Evolutionary conservation across 2,888 invertebrate genomes (phyloP).

Genomic region (Archips crataeganus): DNA sequence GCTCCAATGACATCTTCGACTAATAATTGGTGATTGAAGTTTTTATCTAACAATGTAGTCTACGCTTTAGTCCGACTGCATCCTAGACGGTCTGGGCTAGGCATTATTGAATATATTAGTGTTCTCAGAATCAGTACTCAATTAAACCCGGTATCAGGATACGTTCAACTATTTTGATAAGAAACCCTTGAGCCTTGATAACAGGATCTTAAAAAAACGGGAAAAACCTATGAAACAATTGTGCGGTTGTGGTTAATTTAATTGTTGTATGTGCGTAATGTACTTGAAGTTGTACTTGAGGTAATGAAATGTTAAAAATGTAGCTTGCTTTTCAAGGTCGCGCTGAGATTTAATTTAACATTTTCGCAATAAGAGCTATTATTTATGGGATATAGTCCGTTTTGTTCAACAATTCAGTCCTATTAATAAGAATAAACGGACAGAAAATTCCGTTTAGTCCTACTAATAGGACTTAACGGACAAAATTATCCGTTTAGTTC

Average conservation of each 20-base stretch:
- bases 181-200: constrained; percentile 12
- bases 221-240: constrained; percentile 37
- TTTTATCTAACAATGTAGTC: neutral
- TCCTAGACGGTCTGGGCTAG: constrained; percentile 1
- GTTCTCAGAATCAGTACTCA: constrained; percentile 41
- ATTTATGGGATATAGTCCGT: too few relatives aligned
- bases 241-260: constrained; percentile 16
- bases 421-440: too few relatives aligned
- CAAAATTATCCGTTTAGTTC: too few relatives aligned
- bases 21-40: too few relatives aligned
- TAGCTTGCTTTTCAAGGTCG: neutral
- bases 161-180: constrained; percentile 33
- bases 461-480: too few relatives aligned
- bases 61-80: neutral
- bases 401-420: too few relatives aligned
- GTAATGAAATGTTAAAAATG: neutral
- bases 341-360: too few relatives aligned
- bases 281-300: neutral
- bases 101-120: constrained; percentile 20
- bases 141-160: constrained; percentile 45
- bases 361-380: too few relatives aligned
- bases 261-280: constrained; percentile 14
- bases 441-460: too few relatives aligned
- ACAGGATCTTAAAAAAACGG: constrained; percentile 23
- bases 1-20: too few relatives aligned